Percentiles rank a stretch among this genome's conserved stretches.
Conservation (phyloP, 1,140 invertebrate genomes). For the Conopomorpha cramerella region DNA sequence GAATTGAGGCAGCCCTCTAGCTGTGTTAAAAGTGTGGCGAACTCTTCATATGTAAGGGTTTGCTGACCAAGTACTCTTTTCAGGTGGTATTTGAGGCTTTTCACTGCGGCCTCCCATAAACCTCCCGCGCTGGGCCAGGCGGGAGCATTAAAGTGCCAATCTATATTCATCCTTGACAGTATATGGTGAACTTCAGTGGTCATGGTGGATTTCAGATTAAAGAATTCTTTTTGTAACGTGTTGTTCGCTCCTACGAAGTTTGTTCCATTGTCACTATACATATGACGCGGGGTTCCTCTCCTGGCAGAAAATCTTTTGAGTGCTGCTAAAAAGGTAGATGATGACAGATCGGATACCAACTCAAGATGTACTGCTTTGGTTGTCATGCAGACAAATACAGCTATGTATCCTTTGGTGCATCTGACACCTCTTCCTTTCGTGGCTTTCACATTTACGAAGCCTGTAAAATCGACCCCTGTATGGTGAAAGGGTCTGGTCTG, state of each 20-base stretch:
- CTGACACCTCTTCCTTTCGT: constrained; percentile 10
- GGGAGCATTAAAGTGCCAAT: constrained; percentile 3
- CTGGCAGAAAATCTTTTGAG: constrained; percentile 21
- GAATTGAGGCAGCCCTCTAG: constrained; percentile 1
- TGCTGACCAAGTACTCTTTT: background rate
- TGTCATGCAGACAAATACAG: constrained; percentile 29
- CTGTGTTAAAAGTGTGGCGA: constrained; percentile 1
- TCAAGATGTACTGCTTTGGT: constrained; percentile 46
- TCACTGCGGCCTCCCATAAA: constrained; percentile 3
- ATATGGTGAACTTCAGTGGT: background rate
- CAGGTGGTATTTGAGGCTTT: background rate
- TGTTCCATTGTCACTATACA: constrained; percentile 2
- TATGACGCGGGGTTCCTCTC: background rate
- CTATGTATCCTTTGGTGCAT: constrained; percentile 20
- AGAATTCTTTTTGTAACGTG: no score
- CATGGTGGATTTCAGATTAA: no score
- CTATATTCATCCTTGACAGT: background rate
- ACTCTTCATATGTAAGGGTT: constrained; percentile 2
- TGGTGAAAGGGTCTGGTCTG: constrained; percentile 10
- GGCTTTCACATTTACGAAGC: constrained; percentile 8
- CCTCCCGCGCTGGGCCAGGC: no score
- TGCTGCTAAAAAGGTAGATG: constrained; percentile 25
- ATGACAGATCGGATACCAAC: constrained; percentile 22
- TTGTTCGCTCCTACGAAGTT: constrained; percentile 2
- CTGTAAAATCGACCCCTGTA: constrained; percentile 19